Percentiles rank a stretch among this genome's conserved stretches.
These are phyloP conservation scores for Malacosoma neustria DNA, from an alignment of 2,888 invertebrate genomes.

Conservation along the genomic window DNA sequence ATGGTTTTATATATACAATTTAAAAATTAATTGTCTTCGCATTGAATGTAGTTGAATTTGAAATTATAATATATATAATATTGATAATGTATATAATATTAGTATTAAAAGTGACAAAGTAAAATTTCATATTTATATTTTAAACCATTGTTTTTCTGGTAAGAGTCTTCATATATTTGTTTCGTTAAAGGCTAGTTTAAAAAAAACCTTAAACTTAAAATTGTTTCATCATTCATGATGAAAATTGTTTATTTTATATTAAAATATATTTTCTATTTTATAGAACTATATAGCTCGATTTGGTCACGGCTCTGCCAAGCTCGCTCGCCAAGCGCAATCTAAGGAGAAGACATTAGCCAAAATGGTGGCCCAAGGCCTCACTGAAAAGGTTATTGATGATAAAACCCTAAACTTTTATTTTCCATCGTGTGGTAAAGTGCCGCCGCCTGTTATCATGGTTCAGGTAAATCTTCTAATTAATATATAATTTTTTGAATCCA, in stretches of 20 bases:
- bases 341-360: conserved; percentile 99
- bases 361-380: conserved; percentile 98
- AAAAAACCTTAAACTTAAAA: too few relatives aligned
- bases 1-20: too few relatives aligned
- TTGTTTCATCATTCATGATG: too few relatives aligned
- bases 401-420: conserved; percentile 96
- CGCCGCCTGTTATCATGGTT: conserved; percentile 99
- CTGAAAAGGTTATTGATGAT: conserved; percentile 94
- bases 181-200: too few relatives aligned
- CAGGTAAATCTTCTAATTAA: conserved; percentile 73
- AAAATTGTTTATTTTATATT: neutral
- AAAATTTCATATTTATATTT: too few relatives aligned
- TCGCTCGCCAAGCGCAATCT: conserved; percentile 98
- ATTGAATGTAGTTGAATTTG: too few relatives aligned
- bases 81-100: too few relatives aligned
- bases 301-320: conserved; percentile 99
- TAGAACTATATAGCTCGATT: conserved; percentile 98
- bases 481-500: neutral
- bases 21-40: too few relatives aligned
- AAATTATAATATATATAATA: too few relatives aligned
- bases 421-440: conserved; percentile 95
- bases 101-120: neutral
- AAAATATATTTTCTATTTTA: conserved; percentile 10
- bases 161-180: too few relatives aligned
- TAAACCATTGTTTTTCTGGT: too few relatives aligned